Evolutionary conservation across 1,140 invertebrate genomes (phyloP).

Genomic region (Saccostrea glomerata): DNA sequence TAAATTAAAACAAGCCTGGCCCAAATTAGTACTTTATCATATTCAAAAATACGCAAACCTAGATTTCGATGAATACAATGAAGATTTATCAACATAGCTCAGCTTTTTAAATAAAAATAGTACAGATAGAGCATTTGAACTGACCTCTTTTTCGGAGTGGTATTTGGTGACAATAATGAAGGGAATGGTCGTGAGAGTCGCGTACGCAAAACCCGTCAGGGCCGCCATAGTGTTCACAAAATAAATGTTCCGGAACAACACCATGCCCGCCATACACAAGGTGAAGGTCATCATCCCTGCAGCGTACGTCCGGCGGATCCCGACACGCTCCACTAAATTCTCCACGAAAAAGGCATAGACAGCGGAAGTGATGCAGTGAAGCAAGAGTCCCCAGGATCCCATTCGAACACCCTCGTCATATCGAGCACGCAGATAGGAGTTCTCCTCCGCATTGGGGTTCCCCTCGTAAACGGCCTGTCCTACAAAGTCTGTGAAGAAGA

Average conservation of each 20-base stretch:
- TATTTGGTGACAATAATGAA: conserved; percentile 80
- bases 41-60: too few relatives aligned
- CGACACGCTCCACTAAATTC: conserved; percentile 74
- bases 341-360: conserved; percentile 80
- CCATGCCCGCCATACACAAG: conserved; percentile 78
- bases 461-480: conserved; percentile 80
- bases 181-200: conserved; percentile 80
- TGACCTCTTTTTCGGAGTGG: conserved; percentile 79
- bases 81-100: too few relatives aligned
- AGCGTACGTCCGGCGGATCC: conserved; percentile 76
- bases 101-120: too few relatives aligned
- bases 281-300: conserved; percentile 78
- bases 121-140: background rate
- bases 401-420: conserved; percentile 81
- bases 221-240: conserved; percentile 79
- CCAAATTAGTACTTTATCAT: too few relatives aligned
- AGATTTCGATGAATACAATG: too few relatives aligned
- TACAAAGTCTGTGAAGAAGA: conserved; percentile 82
- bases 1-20: too few relatives aligned
- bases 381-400: conserved; percentile 80
- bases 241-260: conserved; percentile 74
- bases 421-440: conserved; percentile 68
- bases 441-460: conserved; percentile 77
- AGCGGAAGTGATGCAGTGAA: conserved; percentile 80
- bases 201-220: conserved; percentile 80